These are phyloP conservation scores for Parasteatoda lunata DNA, from an alignment of 2,888 invertebrate genomes.

Conservation along the genomic window DNA sequence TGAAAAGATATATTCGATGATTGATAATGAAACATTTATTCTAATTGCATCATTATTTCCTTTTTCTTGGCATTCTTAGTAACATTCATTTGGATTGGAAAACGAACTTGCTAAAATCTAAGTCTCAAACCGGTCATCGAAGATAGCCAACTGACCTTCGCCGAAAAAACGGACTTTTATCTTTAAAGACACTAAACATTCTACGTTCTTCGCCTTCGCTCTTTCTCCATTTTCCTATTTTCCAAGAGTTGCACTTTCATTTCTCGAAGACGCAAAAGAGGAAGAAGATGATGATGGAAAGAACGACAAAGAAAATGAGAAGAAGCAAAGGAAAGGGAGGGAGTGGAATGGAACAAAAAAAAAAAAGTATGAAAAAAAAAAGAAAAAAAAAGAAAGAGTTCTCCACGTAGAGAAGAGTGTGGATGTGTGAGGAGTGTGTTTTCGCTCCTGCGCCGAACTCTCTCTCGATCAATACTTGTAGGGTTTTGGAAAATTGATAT, in stretches of 20 bases:
- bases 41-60: too few species aligned
- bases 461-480: conserved; percentile 66
- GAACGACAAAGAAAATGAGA: conserved; percentile 38
- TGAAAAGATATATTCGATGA: too few species aligned
- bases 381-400: conserved; percentile 8
- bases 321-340: conserved; percentile 36
- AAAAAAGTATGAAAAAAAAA: conserved; percentile 13
- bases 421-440: conserved; percentile 38
- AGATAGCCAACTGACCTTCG: too few species aligned
- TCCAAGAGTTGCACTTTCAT: conserved; percentile 38
- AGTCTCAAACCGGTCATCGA: too few species aligned
- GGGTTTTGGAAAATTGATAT: conserved; percentile 70
- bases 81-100: too few species aligned
- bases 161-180: too few species aligned
- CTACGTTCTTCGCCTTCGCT: conserved; percentile 1
- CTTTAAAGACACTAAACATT: background rate
- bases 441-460: conserved; percentile 44
- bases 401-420: conserved; percentile 31
- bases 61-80: too few species aligned
- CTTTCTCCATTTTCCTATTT: conserved; percentile 1
- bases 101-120: too few species aligned
- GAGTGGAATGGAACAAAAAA: conserved; percentile 16
- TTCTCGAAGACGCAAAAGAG: conserved; percentile 6
- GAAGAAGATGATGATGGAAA: conserved; percentile 50
- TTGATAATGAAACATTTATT: too few species aligned